Conservation (phyloP, 2,888 invertebrate species). For the Epinotia nisella region DNA sequence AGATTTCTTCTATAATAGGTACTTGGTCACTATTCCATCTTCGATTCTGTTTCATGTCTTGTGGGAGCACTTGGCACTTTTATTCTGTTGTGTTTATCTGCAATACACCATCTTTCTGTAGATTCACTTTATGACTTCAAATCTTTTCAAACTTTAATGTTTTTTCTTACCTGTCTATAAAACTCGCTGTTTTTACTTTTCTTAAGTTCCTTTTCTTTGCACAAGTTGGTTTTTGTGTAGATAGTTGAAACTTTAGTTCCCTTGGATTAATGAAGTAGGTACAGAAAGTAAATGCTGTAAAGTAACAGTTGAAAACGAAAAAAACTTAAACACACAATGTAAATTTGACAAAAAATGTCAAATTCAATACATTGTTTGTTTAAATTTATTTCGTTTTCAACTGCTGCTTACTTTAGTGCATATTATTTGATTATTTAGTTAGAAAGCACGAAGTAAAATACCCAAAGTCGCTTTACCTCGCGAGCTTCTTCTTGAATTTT, state of each 20-base stretch:
- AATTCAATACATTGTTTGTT: no score
- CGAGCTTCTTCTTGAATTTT: neutral
- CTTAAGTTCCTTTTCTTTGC: constrained; percentile 19
- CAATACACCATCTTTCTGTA: neutral
- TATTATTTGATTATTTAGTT: neutral
- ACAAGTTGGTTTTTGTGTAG: neutral
- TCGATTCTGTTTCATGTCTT: constrained; percentile 11
- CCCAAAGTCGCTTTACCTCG: constrained; percentile 13
- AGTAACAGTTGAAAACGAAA: no score
- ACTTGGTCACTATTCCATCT: constrained; percentile 15
- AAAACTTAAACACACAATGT: no score
- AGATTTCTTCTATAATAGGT: constrained; percentile 32
- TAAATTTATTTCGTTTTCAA: no score
- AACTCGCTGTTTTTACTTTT: constrained; percentile 2
- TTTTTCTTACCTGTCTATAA: neutral
- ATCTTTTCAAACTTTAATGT: neutral
- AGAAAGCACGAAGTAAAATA: constrained; percentile 7
- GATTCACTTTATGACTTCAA: neutral
- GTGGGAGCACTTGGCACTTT: constrained; percentile 30
- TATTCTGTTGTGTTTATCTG: neutral
- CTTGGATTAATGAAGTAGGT: neutral
- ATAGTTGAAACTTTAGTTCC: neutral
- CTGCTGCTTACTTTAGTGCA: no score
- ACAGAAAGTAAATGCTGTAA: neutral
- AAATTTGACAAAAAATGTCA: no score